Evolutionary conservation across 1,140 invertebrate genomes (phyloP).

Genomic region (Anagrus nilaparvatae): DNA sequence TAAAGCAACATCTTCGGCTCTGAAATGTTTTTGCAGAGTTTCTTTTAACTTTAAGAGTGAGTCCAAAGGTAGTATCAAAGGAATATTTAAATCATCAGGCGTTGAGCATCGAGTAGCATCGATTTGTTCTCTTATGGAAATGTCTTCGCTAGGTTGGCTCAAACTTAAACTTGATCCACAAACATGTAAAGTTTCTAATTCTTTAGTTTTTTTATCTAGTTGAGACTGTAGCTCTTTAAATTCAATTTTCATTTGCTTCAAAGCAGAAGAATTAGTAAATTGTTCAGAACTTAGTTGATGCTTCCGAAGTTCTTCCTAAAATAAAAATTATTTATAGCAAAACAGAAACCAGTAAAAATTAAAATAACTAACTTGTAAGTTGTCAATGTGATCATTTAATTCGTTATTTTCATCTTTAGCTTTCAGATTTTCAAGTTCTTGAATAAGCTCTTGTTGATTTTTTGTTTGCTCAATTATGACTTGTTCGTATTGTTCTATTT

Average conservation of each 20-base stretch:
- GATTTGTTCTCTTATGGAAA: constrained; percentile 59
- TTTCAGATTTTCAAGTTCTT: constrained; percentile 44
- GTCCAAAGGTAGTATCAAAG: constrained; percentile 42
- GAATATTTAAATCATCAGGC: constrained; percentile 36
- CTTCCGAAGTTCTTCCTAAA: constrained; percentile 46
- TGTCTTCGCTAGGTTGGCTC: constrained; percentile 67
- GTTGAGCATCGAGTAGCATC: constrained; percentile 33
- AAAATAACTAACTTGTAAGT: constrained; percentile 36
- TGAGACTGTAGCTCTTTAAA: constrained; percentile 49
- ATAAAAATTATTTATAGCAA: constrained; percentile 1
- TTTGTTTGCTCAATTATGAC: constrained; percentile 45
- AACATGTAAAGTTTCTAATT: constrained; percentile 56
- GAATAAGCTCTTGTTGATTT: constrained; percentile 43
- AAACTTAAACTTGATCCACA: constrained; percentile 47
- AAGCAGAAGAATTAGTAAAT: constrained; percentile 40
- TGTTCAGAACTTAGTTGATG: constrained; percentile 46
- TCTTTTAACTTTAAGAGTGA: constrained; percentile 54
- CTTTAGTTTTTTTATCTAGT: constrained; percentile 55
- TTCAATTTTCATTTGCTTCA: constrained; percentile 46
- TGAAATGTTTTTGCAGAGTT: constrained; percentile 51
- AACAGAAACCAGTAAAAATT: background rate
- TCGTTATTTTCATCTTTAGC: constrained; percentile 41
- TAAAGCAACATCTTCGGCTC: constrained; percentile 62
- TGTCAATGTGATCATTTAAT: constrained; percentile 41
- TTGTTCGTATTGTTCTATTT: constrained; percentile 41